Base-by-base conservation (phyloP, 2,797 vertebrate genomes). In the Falco rusticolus region DNA sequence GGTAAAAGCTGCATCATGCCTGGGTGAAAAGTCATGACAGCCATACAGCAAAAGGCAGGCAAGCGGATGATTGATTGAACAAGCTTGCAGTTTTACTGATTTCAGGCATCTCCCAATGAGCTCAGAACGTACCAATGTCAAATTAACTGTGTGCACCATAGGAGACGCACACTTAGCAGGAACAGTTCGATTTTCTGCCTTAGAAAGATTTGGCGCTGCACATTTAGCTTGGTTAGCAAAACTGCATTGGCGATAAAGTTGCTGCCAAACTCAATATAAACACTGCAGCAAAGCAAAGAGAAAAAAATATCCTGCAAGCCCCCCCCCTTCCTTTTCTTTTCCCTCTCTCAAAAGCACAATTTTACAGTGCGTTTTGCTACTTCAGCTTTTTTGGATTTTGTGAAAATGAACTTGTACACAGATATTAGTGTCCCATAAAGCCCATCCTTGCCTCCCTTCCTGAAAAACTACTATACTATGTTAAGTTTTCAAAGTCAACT, bases 201-300 rank as follows among this genome's bases (percentile, higher is more conserved):
- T 61, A 93, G 95, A 94, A 90, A 96, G 94, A 96, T 92, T 94
- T 96, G 93, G 76, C 93, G 77, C 79, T 87, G 88, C 59, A 82
- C 89, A 95, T 95, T 97, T 87, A 81, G 94, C 94, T 91, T 90
- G 80, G 91, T 86, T 95, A 96, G 97, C 96, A 95, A 90, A 97
- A 96, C 85, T 57, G 45, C 59, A 43, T 57, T 57, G 71, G 45
- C 1, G 6, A 90, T 78, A 91, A 78, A 93, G 75, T 78, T 93
- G 71, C 95, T 96, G 92, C 94, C 93, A 96, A 97, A 95, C 43
- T 79, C 79, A 84, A 93, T 86, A 89, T 41, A 96, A 94, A 94
- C 83, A 91, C 81, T 64, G 84, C 69, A 80, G 86, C 29, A 91
- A 90, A 93, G 90, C 41, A 80, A 54, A 89, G 64, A 56, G 11